Base-by-base conservation (phyloP, 1,140 invertebrate species). In the Mya arenaria region DNA sequence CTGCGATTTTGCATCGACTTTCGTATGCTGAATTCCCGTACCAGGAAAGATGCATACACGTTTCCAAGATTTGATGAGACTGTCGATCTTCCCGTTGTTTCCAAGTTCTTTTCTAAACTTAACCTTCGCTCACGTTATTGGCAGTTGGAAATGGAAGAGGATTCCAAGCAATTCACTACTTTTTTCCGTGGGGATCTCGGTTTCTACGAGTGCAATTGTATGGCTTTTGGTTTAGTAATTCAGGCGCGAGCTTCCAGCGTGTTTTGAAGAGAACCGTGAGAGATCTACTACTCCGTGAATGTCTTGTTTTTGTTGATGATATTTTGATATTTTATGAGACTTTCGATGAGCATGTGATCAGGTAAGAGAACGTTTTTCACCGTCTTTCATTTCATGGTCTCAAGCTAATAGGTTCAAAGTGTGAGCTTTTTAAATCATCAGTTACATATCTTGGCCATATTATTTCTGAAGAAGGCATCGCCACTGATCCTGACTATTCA, bases 111-210 rank as follows among this genome's bases (percentile, higher is more conserved):
- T 36, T 71, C 65, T 2, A 88, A 85, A 10, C 52, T 93, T 17
- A 91, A 93, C 77, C 39, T 92, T 41, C 87, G 79, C 65, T 86
- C 87, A 39, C 92, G 91, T 4, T 93, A 89, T 83, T 89, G 88
- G 65, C 90, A 93, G 62, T 84, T 93, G 0, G 34, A 65, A 17
- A 82, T 93, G 1, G 44, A 86, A 30, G 82, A 88, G 48, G 37
- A 85, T 6, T 36, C 58, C 23, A 58, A 80, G 52, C 30, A 6
- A 32, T 13, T 13, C 10, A 80, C 77, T 58, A 52, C 77, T 8
- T 71, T 80, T 32, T 65, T 65, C 8, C 63, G 68, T 60, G 77
- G 77, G 58, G 39, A 41, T 2, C n/a, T 69, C n/a, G 77, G 48
- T 28, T 80, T 80, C 69, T 32, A 71, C 19, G 65, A 80, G 65